phyloP scores from a whole-genome alignment of 2,113 vertebrate genomes.

The Sus scrofa region DNA sequence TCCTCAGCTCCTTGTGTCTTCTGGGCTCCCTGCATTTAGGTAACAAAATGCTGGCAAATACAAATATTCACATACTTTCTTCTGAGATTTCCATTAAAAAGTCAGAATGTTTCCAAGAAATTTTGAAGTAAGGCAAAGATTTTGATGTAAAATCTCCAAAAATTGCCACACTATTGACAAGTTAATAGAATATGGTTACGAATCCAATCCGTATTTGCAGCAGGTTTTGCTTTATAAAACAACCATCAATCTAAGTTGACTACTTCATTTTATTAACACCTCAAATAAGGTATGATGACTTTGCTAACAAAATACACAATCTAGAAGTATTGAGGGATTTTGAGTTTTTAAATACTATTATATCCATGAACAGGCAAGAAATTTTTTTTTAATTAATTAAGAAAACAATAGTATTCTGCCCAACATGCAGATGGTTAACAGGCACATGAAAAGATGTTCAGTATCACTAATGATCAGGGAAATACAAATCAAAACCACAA shows the following conservation, averaged over 20 bases:
- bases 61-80: constrained; percentile 2
- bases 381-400: background rate
- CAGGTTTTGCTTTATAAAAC: constrained; percentile 23
- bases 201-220: background rate
- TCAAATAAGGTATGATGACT: background rate
- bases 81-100: background rate
- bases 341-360: background rate
- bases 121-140: background rate
- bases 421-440: background rate
- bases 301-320: background rate
- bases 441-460: background rate
- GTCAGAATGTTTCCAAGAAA: background rate
- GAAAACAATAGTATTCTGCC: background rate
- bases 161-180: background rate
- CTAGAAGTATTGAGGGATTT: background rate
- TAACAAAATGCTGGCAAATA: background rate
- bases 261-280: background rate
- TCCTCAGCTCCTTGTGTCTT: no score
- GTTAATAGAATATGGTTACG: background rate
- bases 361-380: background rate
- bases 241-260: background rate
- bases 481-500: background rate
- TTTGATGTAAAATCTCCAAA: background rate
- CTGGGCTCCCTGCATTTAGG: no score
- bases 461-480: background rate